Evolutionary conservation across 2,888 invertebrate genomes (phyloP).

Genomic region (Seladonia tumulorum): DNA sequence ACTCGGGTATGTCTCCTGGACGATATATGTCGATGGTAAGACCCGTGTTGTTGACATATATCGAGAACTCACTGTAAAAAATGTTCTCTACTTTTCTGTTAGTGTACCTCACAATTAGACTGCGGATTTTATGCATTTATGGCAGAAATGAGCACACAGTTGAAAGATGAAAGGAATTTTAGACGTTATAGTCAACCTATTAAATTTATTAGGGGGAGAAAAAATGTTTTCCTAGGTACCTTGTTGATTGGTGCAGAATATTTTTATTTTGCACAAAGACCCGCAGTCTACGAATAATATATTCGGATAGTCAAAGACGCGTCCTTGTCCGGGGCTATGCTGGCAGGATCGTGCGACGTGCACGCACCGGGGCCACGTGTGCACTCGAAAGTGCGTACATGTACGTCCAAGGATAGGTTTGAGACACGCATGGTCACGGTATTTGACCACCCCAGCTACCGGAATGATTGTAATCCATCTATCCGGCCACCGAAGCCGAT

Average conservation of each 20-base stretch:
- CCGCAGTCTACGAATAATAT: neutral
- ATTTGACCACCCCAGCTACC: slow-evolving; percentile 83
- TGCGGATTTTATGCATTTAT: neutral
- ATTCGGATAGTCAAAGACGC: slow-evolving; percentile 41
- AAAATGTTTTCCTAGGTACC: neutral
- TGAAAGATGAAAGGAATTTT: neutral
- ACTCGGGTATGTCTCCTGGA: no score
- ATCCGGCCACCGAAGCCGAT: slow-evolving; percentile 81
- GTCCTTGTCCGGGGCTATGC: slow-evolving; percentile 61
- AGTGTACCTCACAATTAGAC: neutral
- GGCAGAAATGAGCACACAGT: neutral
- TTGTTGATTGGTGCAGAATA: neutral
- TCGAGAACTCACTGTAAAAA: no score
- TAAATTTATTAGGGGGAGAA: neutral
- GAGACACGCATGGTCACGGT: slow-evolving; percentile 82
- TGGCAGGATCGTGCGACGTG: slow-evolving; percentile 43
- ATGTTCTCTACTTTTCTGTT: no score
- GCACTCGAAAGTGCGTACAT: slow-evolving; percentile 69
- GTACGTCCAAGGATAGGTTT: slow-evolving; percentile 67
- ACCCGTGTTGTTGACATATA: no score
- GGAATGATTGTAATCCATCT: slow-evolving; percentile 84
- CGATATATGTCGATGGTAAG: no score
- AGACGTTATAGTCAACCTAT: no score
- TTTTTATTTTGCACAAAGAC: neutral
- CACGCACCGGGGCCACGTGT: slow-evolving; percentile 67